Evolutionary conservation across 2,113 vertebrate genomes (phyloP), one percentile per base, ranked within the genome.

Genomic region (Spilogale gracilis): DNA sequence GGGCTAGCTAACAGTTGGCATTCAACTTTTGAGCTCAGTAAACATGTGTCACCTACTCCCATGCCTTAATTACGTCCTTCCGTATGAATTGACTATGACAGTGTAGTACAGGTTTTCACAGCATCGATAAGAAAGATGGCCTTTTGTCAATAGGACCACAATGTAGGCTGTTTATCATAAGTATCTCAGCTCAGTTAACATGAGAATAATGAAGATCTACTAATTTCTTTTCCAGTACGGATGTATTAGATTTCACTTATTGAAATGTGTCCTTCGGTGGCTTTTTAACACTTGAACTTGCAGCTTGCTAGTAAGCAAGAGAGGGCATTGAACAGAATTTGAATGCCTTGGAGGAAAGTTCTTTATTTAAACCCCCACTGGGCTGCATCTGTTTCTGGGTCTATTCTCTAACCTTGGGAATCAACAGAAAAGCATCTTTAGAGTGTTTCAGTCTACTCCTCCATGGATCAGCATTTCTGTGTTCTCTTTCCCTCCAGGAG

Each of bases 311-410:
- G 76, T 58, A 83, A 84, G 90, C 4, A 58, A 74, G 48, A 94
- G 23, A 91, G 80, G 82, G 67, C 67, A 32, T 32, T 13, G 87
- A 73, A 32, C 32, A 95, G 82, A 93, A 89, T 91, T 78, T 78
- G 54, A 95, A 88, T 95, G 84, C 23, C 88, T 95, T 9, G 27
- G 67, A 85, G 94, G 43, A 79, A 90, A 52, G 56, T 60, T 95
- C 79, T 97, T 87, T 78, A 87, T 91, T 95, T 90, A 96, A 94
- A 71, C 25, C 50, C 79, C 3, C 14, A 73, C 95, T 67, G 32
- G 83, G 63, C 92, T 98, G 76, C 71, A 71, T 96, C 97, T 97
- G 88, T 84, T 91, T 95, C 83, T 95, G 30, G 3, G 23, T 88
- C 69, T 96, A 58, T 95, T 88, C 50, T 85, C 78, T 90, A 91